Base-by-base conservation (phyloP, 2,113 vertebrate genomes). In the Charadrius vociferus region DNA sequence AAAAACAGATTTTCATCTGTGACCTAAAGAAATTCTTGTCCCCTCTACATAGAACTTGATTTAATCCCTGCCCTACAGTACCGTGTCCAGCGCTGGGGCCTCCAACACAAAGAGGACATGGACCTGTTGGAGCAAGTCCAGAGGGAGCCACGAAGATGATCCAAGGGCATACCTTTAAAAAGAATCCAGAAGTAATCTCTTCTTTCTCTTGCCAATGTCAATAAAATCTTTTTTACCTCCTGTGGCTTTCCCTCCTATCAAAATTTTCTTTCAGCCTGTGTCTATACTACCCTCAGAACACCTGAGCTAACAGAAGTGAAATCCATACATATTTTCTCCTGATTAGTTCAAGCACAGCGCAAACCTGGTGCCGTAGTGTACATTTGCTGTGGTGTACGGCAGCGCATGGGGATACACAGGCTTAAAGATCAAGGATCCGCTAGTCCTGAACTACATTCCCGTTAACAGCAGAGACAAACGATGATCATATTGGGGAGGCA, bases 361-460 rank as follows among this genome's bases (percentile, higher is more conserved):
- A 79, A 62, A 6, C 8, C 45, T 23, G 16, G 9, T 1, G 5
- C 21, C 21, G 22, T 50, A 50, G 22, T 10, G 17, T 17, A 23
- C 32, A 36, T 63, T 18, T 52, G 34, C 50, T 0, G 1, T 16
- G 7, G 32, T 0, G 14, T 36, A 8, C 3, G 43, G 53, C 70
- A 36, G 30, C 7, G 36, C 62, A 26, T 7, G 6, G 19, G 14
- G 39, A 4, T 16, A 22, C 1, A 1, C 14, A 75, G 27, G 11
- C 30, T 63, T 27, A 19, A 36, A 26, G 14, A 49, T 32, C 41
- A 49, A 55, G 30, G 66, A 56, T 21, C 56, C 47, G 3, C 16
- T 20, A 14, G 14, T 30, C 63, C 9, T 18, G 18, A 49, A 71
- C 22, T 70, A 55, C 1, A 0, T 7, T 37, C 32, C n/a, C 0